These are phyloP conservation scores for Drosophila sp. DNA, from an alignment of 1,140 invertebrate genomes.

Conservation along the genomic window DNA sequence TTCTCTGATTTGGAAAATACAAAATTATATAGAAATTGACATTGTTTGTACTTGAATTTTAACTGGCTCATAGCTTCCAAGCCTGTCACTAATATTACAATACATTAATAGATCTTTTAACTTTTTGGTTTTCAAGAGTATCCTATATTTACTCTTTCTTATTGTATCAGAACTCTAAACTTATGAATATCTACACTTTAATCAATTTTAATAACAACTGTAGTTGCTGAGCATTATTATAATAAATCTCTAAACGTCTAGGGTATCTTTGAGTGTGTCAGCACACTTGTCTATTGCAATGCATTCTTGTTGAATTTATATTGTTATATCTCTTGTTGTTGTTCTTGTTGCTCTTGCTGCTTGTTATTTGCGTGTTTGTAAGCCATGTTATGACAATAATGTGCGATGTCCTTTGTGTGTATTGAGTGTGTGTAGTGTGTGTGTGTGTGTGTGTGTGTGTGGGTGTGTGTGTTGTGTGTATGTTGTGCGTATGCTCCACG, in stretches of 20 bases:
- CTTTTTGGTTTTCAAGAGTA: too few relatives aligned
- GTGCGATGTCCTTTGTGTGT: conserved; percentile 44
- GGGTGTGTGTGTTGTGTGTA: conserved; percentile 25
- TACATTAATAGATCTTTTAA: too few relatives aligned
- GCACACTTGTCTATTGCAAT: background rate
- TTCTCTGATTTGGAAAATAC: too few relatives aligned
- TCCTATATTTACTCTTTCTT: too few relatives aligned
- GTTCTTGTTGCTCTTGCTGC: conserved; percentile 44
- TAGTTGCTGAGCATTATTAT: background rate
- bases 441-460: conserved; percentile 23
- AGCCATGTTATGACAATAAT: conserved; percentile 83
- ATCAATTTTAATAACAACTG: background rate
- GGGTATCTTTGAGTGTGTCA: conserved; percentile 3
- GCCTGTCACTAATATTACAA: too few relatives aligned
- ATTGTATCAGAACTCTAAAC: too few relatives aligned
- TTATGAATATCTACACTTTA: too few relatives aligned
- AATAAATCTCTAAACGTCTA: background rate
- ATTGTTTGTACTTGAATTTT: too few relatives aligned
- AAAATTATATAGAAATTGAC: too few relatives aligned
- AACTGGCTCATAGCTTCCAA: too few relatives aligned
- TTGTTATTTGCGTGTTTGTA: conserved; percentile 73
- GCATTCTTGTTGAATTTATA: conserved; percentile 49
- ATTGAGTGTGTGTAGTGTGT: conserved; percentile 9
- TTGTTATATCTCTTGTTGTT: conserved; percentile 42
- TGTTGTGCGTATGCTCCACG: conserved; percentile 22